Evolutionary conservation across 2,888 invertebrate genomes (phyloP), one percentile per base, ranked within the genome.

Genomic region (Mythimna pallens): DNA sequence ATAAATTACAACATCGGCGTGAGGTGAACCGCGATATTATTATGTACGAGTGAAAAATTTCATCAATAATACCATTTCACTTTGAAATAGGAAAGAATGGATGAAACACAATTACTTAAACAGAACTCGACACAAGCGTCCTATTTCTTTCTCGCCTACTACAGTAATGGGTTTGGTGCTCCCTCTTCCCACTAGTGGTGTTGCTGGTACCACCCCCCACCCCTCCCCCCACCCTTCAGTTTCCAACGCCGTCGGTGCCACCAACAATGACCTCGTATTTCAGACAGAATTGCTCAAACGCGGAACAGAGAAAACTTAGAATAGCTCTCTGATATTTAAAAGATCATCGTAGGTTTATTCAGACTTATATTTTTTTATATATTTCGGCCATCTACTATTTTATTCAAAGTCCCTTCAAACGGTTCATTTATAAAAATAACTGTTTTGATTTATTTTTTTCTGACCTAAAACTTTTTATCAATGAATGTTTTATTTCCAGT

Each of bases 201-300:
- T 80, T 80, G 83, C 89, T 89, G 88, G 89, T 87, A 86, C 89
- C 89, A 87, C 90, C 91, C 88, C 87, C 88, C 87, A 83, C 76
- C 86, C 80, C 86, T 87, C 76, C 80, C 89, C 88, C 88, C 89
- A 84, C 92, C 90, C 92, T 87, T 87, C 91, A 88, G 90, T 89
- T 91, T 91, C 94, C 92, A 89, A 91, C 92, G 91, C 93, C 93
- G 93, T 92, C 93, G 93, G 93, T 94, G 95, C 95, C 94, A 95
- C 95, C 95, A 94, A 95, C 96, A 95, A 96, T 95, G 96, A 95
- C 96, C 96, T 94, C 96, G 95, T 96, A 96, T 96, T 96, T 96
- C 94, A 96, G 95, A 90, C 92, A 92, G 94, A 96, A 96, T 96
- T 96, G 95, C 94, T 95, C 93, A 93, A 96, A 95, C 93, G 94